A percentile compares a stretch with the other conserved stretches of the same genome.
phyloP scores from a whole-genome alignment of 2,888 invertebrate genomes.

The Nymphalis c-album region DNA sequence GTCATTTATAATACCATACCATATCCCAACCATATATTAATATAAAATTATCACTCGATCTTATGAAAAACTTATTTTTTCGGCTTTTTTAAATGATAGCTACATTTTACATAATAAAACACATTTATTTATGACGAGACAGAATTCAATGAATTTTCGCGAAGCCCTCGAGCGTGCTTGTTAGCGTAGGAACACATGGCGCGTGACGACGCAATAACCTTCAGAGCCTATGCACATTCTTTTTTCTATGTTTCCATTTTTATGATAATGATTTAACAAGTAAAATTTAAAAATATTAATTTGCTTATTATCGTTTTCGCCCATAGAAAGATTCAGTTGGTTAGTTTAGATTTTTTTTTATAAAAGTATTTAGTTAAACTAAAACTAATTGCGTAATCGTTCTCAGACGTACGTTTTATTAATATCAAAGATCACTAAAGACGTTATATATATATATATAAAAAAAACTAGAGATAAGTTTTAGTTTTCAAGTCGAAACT shows the following conservation, averaged over 20 bases:
- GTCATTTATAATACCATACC: too few relatives aligned
- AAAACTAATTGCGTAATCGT: too few relatives aligned
- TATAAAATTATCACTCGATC: neutral
- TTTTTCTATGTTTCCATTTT: neutral
- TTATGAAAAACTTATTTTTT: neutral
- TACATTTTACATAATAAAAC: slow-evolving; percentile 76
- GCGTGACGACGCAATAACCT: slow-evolving; percentile 31
- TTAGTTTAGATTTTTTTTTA: too few relatives aligned
- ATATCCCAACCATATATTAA: neutral
- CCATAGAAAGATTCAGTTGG: too few relatives aligned
- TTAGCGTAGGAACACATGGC: slow-evolving; percentile 25
- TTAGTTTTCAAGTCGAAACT: slow-evolving; percentile 30
- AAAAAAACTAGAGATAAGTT: slow-evolving; percentile 15
- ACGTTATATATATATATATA: slow-evolving; percentile 21
- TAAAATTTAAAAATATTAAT: neutral
- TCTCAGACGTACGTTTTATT: too few relatives aligned
- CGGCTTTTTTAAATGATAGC: slow-evolving; percentile 50
- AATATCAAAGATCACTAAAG: slow-evolving; percentile 1
- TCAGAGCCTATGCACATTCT: slow-evolving; percentile 21
- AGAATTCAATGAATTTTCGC: slow-evolving; percentile 69
- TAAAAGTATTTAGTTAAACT: too few relatives aligned
- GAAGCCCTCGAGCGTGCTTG: slow-evolving; percentile 36
- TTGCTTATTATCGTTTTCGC: too few relatives aligned
- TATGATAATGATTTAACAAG: slow-evolving; percentile 11
- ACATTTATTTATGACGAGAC: slow-evolving; percentile 55